Evolutionary conservation across 2,888 invertebrate genomes (phyloP).

Genomic region (Parnassius glacialis): DNA sequence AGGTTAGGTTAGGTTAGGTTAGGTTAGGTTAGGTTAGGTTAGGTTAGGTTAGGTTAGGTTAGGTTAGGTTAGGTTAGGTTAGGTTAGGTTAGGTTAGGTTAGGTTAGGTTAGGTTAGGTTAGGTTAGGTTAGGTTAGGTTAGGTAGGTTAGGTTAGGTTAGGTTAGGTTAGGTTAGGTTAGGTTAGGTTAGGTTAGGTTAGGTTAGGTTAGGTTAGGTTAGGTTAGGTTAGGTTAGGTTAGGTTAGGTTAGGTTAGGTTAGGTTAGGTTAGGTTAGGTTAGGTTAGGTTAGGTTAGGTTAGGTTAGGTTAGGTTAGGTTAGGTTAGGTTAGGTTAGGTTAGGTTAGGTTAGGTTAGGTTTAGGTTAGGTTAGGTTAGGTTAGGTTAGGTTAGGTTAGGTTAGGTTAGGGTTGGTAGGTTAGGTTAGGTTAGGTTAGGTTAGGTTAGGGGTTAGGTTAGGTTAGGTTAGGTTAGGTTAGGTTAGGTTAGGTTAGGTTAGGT

Average conservation of each 20-base stretch:
- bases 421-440: slow-evolving; percentile 4
- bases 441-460: slow-evolving; percentile 4
- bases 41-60: too few relatives aligned
- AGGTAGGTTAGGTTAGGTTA: slow-evolving; percentile 3
- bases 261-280: too few relatives aligned
- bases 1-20: too few relatives aligned
- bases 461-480: slow-evolving; percentile 3
- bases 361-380: slow-evolving; percentile 3
- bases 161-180: slow-evolving; percentile 4
- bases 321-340: too few relatives aligned
- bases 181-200: slow-evolving; percentile 4
- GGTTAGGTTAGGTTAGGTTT: slow-evolving; percentile 28
- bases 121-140: slow-evolving; percentile 4
- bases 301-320: too few relatives aligned
- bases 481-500: slow-evolving; percentile 4
- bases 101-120: slow-evolving; percentile 4
- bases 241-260: not conserved
- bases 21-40: too few relatives aligned
- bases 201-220: slow-evolving; percentile 4
- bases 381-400: slow-evolving; percentile 3
- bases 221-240: slow-evolving; percentile 4
- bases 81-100: not conserved
- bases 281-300: too few relatives aligned
- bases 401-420: too few relatives aligned
- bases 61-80: not conserved